phyloP scores from a whole-genome alignment of 2,888 invertebrate genomes.

The Creontiades dilutus region DNA sequence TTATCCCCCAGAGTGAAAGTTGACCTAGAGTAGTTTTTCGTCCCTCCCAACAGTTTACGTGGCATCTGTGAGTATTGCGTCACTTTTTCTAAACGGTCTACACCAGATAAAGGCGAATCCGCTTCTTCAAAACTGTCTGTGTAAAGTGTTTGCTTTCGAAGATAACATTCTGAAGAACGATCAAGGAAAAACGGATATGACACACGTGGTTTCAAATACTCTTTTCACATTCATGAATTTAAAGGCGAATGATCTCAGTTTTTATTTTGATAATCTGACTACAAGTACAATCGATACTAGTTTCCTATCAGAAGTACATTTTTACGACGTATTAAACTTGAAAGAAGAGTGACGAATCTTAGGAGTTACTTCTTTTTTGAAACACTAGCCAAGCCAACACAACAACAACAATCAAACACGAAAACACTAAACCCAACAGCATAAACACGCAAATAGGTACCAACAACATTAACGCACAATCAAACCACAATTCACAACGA shows the following conservation, averaged over 20 bases:
- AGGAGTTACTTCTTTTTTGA: no score
- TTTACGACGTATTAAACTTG: no score
- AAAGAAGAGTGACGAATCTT: no score
- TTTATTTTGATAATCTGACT: not conserved
- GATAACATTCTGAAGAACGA: not conserved
- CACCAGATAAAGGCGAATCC: not conserved
- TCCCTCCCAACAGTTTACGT: not conserved
- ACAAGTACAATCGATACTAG: no score
- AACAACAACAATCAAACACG: no score
- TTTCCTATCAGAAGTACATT: no score
- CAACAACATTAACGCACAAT: no score
- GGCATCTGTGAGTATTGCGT: not conserved
- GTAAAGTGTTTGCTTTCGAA: not conserved
- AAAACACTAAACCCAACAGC: no score
- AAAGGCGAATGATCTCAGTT: not conserved
- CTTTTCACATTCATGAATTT: not conserved
- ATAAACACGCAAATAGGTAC: no score
- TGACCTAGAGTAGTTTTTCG: slow-evolving; percentile 15
- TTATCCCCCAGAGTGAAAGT: not conserved
- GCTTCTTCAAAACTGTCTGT: not conserved
- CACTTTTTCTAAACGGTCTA: not conserved
- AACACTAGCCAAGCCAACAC: no score
- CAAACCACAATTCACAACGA: no score
- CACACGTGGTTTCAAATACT: not conserved
- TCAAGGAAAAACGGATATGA: not conserved